Conservation (phyloP, 1,140 invertebrate species). For the Meloidogyne hapla region DNA sequence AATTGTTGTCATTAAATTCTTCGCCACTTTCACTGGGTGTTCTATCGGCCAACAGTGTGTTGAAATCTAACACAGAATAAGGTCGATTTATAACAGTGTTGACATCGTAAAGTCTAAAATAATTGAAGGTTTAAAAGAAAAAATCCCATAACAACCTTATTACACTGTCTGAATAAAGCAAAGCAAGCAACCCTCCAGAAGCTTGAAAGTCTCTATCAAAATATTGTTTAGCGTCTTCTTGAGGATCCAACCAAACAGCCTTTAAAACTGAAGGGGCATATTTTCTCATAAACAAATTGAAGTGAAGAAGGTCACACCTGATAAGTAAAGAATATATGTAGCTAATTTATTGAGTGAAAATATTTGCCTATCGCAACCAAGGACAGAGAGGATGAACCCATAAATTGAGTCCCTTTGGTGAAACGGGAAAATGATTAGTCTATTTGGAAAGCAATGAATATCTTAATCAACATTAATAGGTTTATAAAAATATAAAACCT, state of each 20-base stretch:
- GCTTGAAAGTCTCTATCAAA: constrained; percentile 4
- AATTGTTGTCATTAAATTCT: constrained; percentile 5
- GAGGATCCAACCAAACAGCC: constrained; percentile 17
- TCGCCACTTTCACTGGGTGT: constrained; percentile 10
- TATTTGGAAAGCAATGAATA: no score
- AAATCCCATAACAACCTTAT: constrained; percentile 17
- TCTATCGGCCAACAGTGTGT: constrained; percentile 4
- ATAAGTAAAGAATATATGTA: not conserved
- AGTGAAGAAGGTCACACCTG: constrained; percentile 20
- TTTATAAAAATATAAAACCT: constrained; percentile 7
- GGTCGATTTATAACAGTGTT: not conserved
- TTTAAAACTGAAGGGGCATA: constrained; percentile 7
- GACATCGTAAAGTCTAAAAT: constrained; percentile 22
- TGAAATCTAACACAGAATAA: constrained; percentile 7
- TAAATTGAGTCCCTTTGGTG: no score
- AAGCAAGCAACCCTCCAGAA: not conserved
- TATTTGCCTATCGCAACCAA: not conserved
- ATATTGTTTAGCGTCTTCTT: constrained; percentile 4
- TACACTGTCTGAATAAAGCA: constrained; percentile 24
- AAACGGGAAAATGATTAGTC: no score
- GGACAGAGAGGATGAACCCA: no score
- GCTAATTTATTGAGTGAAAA: not conserved
- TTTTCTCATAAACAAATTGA: constrained; percentile 22
- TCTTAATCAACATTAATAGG: no score
- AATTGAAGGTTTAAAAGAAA: not conserved